These are phyloP conservation scores for Aphrocallistes beatrix DNA, from an alignment of 37 sponge, comb jelly and placozoan genomes.

Conservation along the genomic window DNA sequence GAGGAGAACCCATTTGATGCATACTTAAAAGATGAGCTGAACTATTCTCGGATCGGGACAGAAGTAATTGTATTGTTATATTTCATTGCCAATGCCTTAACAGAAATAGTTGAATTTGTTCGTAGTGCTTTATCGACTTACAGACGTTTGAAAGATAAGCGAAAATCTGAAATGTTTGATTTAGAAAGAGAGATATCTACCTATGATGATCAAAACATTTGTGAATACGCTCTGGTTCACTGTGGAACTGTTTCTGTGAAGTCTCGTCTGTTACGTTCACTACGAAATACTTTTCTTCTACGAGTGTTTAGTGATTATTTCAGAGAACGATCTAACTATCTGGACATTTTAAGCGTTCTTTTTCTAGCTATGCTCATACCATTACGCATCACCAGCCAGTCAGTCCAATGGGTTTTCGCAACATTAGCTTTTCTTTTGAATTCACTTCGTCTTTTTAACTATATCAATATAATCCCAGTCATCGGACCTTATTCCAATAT, in stretches of 20 bases:
- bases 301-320: background rate
- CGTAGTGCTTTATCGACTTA: background rate
- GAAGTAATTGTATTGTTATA: background rate
- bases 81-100: background rate
- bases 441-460: slow-evolving; percentile 8
- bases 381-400: background rate
- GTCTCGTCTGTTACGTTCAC: background rate
- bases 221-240: no score
- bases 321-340: background rate
- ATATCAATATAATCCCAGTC: background rate
- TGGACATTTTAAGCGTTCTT: background rate
- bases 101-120: background rate
- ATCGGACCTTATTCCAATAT: slow-evolving; percentile 7
- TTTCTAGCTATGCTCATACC: background rate
- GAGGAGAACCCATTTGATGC: background rate
- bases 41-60: background rate
- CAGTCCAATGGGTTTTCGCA: slow-evolving; percentile 13
- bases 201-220: no score
- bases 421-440: background rate
- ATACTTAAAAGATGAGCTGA: background rate
- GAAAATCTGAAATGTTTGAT: background rate
- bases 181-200: background rate
- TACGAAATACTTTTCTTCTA: background rate
- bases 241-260: no score
- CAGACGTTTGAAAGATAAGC: background rate